phyloP scores from a whole-genome alignment of 2,113 vertebrate species.

The Kryptolebias marmoratus region DNA sequence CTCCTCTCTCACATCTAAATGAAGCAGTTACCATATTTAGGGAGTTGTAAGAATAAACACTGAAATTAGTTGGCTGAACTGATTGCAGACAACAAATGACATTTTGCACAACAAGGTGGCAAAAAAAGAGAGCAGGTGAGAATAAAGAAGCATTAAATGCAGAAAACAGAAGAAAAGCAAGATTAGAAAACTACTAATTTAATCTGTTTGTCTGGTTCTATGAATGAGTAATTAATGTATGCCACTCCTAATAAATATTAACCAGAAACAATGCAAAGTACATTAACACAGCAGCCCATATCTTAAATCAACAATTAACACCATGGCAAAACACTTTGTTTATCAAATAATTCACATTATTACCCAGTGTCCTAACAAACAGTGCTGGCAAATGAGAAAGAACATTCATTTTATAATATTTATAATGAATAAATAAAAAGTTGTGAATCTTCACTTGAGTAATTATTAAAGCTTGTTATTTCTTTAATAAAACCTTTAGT shows the following conservation, averaged over 20 bases:
- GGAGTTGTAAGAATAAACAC: slow-evolving; percentile 31
- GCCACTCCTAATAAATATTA: too few relatives aligned
- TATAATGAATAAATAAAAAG: slow-evolving; percentile 45
- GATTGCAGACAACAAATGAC: slow-evolving; percentile 39
- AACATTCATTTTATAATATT: slow-evolving; percentile 26
- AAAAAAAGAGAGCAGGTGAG: slow-evolving; percentile 15
- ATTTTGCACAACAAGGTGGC: slow-evolving; percentile 16
- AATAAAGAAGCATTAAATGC: slow-evolving; percentile 8
- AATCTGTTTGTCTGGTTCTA: slow-evolving; percentile 55
- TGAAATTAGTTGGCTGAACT: slow-evolving; percentile 30
- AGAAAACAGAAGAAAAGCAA: slow-evolving; percentile 40
- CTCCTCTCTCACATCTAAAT: slow-evolving; percentile 20
- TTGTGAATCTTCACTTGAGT: slow-evolving; percentile 20
- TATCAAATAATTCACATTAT: slow-evolving; percentile 69
- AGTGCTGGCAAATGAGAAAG: slow-evolving; percentile 40
- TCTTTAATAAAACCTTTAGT: slow-evolving; percentile 35
- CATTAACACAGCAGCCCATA: slow-evolving; percentile 61
- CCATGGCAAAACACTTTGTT: slow-evolving; percentile 51
- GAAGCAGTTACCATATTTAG: slow-evolving; percentile 9
- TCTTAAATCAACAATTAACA: slow-evolving; percentile 76
- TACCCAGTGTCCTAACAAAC: slow-evolving; percentile 35
- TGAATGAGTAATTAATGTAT: too few relatives aligned
- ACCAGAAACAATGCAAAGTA: slow-evolving; percentile 60
- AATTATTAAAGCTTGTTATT: slow-evolving; percentile 54
- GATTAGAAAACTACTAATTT: slow-evolving; percentile 57